Conservation (phyloP, 1,140 invertebrate genomes). For the Ceratitis capitata region DNA sequence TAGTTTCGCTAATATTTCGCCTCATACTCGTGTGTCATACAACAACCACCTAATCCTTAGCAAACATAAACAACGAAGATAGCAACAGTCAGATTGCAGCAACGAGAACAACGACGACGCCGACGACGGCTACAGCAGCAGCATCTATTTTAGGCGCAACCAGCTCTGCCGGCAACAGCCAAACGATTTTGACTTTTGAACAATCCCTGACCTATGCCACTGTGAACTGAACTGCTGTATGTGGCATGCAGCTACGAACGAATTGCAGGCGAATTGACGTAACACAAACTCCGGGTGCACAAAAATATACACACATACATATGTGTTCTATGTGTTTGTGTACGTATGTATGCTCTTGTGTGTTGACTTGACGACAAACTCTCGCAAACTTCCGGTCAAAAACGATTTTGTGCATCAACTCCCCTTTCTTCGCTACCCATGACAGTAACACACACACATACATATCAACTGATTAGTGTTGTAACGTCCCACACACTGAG, state of each 20-base stretch:
- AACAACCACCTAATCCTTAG: not conserved
- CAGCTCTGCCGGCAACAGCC: not conserved
- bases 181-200: conserved; percentile 33
- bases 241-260: conserved; percentile 21
- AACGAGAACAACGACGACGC: too few relatives aligned
- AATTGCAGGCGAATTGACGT: conserved; percentile 6
- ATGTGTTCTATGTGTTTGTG: not conserved
- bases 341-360: not conserved
- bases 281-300: not conserved
- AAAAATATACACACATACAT: not conserved
- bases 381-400: conserved; percentile 25
- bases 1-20: too few relatives aligned
- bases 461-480: conserved; percentile 24
- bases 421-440: not conserved
- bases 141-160: not conserved
- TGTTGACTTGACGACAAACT: conserved; percentile 25
- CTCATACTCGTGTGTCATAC: not conserved
- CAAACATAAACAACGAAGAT: not conserved
- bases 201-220: conserved; percentile 29
- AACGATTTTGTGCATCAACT: not conserved
- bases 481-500: conserved; percentile 4
- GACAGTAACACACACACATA: not conserved
- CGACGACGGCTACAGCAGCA: not conserved
- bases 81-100: not conserved
- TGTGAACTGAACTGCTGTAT: not conserved